Evolutionary conservation across 2,113 vertebrate genomes (phyloP), one percentile per base, ranked within the genome.

Genomic region (Phoxinus phoxinus): DNA sequence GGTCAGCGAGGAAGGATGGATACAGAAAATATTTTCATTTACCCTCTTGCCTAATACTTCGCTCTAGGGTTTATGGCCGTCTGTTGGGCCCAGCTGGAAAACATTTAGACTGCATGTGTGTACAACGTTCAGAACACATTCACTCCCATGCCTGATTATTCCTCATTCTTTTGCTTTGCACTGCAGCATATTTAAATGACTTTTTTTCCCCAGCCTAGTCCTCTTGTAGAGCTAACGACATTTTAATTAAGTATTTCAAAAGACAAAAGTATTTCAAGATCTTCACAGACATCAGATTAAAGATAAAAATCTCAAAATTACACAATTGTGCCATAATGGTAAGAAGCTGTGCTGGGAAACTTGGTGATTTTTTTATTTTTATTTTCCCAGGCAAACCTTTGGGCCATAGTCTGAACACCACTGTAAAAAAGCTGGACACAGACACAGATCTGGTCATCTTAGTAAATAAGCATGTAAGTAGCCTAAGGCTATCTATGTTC

Each of bases 31-130:
- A 82, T 56, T 56, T 56, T 56, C 6, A 21, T 56, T 32, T 51
- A 19, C 46, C 27, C 27, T 67, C 15, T 58, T 69, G 37, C 78
- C 27, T 46, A 53, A 81, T 30, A 25, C 56, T 75, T 32, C 11
- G 77, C 78, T 63, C 30, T 59, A 76, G 73, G 58, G 48, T 73
- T 75, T 61, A 63, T 61, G 25, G 35, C 11, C 23, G 67, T 58
- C 27, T 75, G 65, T 61, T 58, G 19, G 35, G 73, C 58, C 27
- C 69, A 76, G 83, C 48, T 75, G 48, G 73, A 84, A 74, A 59
- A 27, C 72, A 75, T 84, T 84, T 32, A 37, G 44, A 19, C 27
- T 37, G 46, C 21, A 56, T 21, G 17, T 37, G 35, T 84, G 25
- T 84, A 48, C 35, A 46, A 37, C 3, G 9, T 27, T 61, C 17